Evolutionary conservation across 2,797 vertebrate genomes (phyloP).

Genomic region (Pithecia hirsuta): DNA sequence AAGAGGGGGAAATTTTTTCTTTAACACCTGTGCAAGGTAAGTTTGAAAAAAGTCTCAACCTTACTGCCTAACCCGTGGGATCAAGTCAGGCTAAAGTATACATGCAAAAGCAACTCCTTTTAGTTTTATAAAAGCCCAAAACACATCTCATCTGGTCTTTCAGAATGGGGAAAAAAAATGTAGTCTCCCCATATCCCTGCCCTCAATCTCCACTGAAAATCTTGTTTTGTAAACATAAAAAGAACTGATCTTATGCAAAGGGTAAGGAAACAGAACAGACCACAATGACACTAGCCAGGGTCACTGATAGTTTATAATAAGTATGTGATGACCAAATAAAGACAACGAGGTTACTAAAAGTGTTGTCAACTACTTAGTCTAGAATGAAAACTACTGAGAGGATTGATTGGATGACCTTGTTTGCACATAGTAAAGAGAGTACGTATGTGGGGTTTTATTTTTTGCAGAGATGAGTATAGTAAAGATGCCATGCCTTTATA

Average conservation of each 20-base stretch:
- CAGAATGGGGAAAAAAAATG: neutral
- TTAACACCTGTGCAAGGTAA: neutral
- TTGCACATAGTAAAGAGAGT: neutral
- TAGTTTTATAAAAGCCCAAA: conserved; percentile 9
- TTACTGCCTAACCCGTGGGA: neutral
- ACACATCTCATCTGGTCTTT: neutral
- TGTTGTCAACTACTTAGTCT: neutral
- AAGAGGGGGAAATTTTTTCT: neutral
- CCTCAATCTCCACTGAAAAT: neutral
- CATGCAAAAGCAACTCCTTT: neutral
- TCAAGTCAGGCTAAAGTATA: neutral
- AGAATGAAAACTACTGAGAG: neutral
- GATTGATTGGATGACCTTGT: neutral
- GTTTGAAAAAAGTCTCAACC: neutral
- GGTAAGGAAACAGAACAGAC: neutral
- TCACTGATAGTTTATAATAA: neutral
- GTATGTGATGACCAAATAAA: neutral
- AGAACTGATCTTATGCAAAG: neutral
- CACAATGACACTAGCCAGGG: neutral
- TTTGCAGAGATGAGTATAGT: neutral
- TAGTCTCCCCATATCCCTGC: neutral
- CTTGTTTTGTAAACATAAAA: neutral
- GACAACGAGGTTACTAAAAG: neutral
- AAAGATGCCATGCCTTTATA: neutral
- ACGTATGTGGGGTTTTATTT: neutral